Evolutionary conservation across 2,888 invertebrate genomes (phyloP), one percentile per base, ranked within the genome.

Genomic region (Phyto melanocephala): DNA sequence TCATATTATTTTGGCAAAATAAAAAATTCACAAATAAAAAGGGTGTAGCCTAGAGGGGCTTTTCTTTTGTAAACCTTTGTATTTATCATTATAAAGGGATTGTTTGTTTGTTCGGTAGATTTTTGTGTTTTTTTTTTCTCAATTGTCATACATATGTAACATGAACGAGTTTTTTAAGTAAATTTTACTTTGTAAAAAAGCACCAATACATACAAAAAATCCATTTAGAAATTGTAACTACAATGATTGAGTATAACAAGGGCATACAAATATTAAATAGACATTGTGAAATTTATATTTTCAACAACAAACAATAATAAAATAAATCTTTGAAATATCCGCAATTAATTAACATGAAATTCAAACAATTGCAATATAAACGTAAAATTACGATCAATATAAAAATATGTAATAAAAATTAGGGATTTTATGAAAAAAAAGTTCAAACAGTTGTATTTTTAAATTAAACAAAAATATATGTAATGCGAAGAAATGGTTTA

Each of bases 161-260:
- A 63, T 17, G 17, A 42, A 63, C 17, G 6, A 28, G 42, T 62
- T 45, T 63, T 17, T 11, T 22, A 63, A 58, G 28, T 33, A 45
- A 63, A 63, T 28, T 63, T 45, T 63, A 63, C 28, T 28, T 62
- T 37, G 35, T 60, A n/a, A 4, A n/a, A 8, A 60, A 8, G 40
- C 24, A 60, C 24, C 15, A 22, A 20, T 13, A 40, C 13, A 40
- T 40, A 0, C 35, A 35, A 11, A 35, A n/a, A n/a, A n/a, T n/a
- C n/a, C 6, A 6, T 35, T 6, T 7, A 35, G 1, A 10, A 11
- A 10, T 6, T 35, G 6, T 35, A 42, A 42, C 40, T n/a, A 42
- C 13, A 6, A 11, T 13, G 15, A 42, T 42, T 42, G 40, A 15
- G n/a, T n/a, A n/a, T n/a, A n/a, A n/a, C n/a, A n/a, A n/a, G n/a